Evolutionary conservation across 2,888 invertebrate genomes (phyloP).

Genomic region (Maniola hyperantus): DNA sequence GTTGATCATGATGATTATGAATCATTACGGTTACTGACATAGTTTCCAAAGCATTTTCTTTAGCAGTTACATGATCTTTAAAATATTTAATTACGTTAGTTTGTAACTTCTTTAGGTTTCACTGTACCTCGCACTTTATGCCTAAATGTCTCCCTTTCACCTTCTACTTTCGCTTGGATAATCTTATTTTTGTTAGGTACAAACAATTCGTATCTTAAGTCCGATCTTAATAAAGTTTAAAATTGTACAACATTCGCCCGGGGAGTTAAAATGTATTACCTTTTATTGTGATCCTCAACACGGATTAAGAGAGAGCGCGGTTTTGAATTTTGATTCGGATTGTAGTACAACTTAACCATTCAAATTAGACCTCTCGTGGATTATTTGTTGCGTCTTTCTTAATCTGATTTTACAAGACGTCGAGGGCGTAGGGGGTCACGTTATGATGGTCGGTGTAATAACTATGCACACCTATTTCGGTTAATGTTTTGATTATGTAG

Average conservation of each 20-base stretch:
- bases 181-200: conserved; percentile 72
- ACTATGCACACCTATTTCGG: conserved; percentile 78
- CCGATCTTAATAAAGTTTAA: conserved; percentile 55
- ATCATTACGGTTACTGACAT: too few relatives aligned
- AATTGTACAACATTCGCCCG: conserved; percentile 49
- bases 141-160: conserved; percentile 81
- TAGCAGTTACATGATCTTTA: too few relatives aligned
- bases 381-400: conserved; percentile 62
- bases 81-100: too few relatives aligned
- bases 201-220: conserved; percentile 57
- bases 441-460: conserved; percentile 55
- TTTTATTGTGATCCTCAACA: conserved; percentile 83
- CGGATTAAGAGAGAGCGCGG: conserved; percentile 82
- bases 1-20: too few relatives aligned
- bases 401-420: conserved; percentile 46
- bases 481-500: conserved; percentile 79
- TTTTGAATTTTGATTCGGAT: conserved; percentile 83
- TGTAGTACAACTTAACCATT: conserved; percentile 71
- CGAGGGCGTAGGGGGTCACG: conserved; percentile 51
- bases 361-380: conserved; percentile 66
- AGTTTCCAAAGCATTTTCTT: too few relatives aligned
- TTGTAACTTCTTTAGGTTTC: conserved; percentile 5
- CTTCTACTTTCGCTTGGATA: conserved; percentile 82
- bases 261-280: conserved; percentile 82
- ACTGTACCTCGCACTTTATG: conserved; percentile 57